Evolutionary conservation across 2,797 vertebrate species (phyloP), one percentile per base, ranked within the genome.

Genomic region (Poeciliopsis presidionis): DNA sequence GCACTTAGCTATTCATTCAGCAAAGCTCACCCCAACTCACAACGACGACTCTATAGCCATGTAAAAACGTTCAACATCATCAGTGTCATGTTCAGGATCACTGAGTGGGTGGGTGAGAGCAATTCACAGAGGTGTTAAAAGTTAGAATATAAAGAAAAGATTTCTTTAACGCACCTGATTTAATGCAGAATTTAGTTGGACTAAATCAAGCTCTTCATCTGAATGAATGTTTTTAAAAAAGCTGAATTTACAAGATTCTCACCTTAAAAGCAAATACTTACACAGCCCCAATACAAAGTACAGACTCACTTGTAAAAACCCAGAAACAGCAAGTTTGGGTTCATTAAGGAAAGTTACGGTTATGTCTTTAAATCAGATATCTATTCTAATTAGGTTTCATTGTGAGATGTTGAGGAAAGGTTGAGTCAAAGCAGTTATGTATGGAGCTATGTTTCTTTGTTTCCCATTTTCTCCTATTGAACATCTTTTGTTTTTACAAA

Each of bases 1-100:
- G 78, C 55, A 72, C 75, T 74, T 25, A 71, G 72, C 13, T 73
- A 78, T 41, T 79, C 70, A 81, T 41, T 73, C 77, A 65, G 79
- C 71, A 72, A 67, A 33, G 16, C 49, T 28, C 73, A 81, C 73
- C 79, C 6, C 14, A 75, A 85, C 49, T 69, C 13, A n/a, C 1
- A 5, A 2, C 7, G 55, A 73, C 39, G 7, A 74, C n/a, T 65
- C 47, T 39, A 4, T 3, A 39, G 49, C 28, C 41, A 69, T 12
- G 28, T 25, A 73, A 72, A 22, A 57, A n/a, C 30, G 47, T 79
- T 74, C 43, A 81, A 69, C 72, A 73, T 67, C 0, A 51, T 61
- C 72, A 30, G 71, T 61, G 22, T 30, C 0, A 76, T 7, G 43
- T 61, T 30, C 14, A 49, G 14, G 39, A 36, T 75, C 25, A 73